phyloP scores from a whole-genome alignment of 2,888 invertebrate species.

The Rhorus exstirpatorius region DNA sequence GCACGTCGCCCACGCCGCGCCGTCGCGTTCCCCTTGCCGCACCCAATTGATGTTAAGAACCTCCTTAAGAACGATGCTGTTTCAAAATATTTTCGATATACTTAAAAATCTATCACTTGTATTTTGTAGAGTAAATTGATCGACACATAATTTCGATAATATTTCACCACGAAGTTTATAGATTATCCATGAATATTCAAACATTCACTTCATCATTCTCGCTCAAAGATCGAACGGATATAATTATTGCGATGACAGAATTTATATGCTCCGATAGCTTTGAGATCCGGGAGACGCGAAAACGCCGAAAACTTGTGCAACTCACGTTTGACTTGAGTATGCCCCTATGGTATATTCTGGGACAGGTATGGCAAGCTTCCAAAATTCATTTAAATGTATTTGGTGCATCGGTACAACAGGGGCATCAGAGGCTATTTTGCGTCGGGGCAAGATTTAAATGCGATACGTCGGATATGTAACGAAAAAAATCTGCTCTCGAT shows the following conservation, averaged over 20 bases:
- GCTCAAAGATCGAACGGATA: not conserved
- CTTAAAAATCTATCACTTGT: not conserved
- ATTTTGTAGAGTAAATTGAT: not conserved
- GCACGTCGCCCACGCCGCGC: no score
- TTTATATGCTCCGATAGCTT: not conserved
- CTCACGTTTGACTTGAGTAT: constrained; percentile 35
- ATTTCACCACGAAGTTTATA: constrained; percentile 10
- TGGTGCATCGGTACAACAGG: not conserved
- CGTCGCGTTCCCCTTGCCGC: no score
- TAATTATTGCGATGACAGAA: not conserved
- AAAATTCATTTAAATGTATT: constrained; percentile 43
- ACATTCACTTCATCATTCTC: not conserved
- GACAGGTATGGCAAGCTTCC: constrained; percentile 45
- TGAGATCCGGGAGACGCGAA: not conserved
- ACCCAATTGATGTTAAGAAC: no score
- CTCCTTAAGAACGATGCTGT: no score
- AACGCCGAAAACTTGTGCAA: constrained; percentile 28
- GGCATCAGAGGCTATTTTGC: not conserved
- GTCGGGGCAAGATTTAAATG: constrained; percentile 26
- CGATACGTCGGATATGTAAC: not conserved
- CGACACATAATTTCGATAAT: not conserved
- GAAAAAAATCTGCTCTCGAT: not conserved
- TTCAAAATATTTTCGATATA: no score
- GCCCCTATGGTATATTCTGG: constrained; percentile 32
- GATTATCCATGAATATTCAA: constrained; percentile 4